These are phyloP conservation scores for Eidolon dupreanum DNA, from an alignment of 2,797 vertebrate species.

Conservation along the genomic window DNA sequence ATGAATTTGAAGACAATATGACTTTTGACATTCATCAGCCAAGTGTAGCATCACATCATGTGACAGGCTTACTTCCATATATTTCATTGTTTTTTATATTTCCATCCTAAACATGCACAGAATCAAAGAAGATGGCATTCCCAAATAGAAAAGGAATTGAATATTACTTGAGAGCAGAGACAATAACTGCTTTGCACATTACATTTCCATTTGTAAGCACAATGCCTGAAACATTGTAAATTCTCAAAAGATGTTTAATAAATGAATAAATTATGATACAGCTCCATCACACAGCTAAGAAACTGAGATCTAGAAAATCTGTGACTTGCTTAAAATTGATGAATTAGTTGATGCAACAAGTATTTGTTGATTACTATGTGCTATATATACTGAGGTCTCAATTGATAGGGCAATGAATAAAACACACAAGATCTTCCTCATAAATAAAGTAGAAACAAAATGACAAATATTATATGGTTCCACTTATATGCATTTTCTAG, in stretches of 20 bases:
- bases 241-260: background rate
- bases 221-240: background rate
- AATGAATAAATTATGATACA: background rate
- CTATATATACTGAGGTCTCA: background rate
- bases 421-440: background rate
- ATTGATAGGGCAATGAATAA: background rate
- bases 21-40: background rate
- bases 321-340: background rate
- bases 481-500: background rate
- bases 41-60: background rate
- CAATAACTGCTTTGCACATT: background rate
- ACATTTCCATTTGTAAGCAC: background rate
- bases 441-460: background rate
- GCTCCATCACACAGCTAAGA: background rate
- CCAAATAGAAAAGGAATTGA: background rate
- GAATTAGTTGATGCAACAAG: background rate
- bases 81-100: background rate
- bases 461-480: background rate
- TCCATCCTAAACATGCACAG: background rate
- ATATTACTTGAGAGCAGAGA: background rate
- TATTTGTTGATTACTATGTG: background rate
- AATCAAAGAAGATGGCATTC: background rate
- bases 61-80: background rate
- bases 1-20: background rate
- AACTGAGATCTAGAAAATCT: background rate